These are phyloP conservation scores for Malurus cyaneus DNA, from an alignment of 2,113 vertebrate species.

Conservation along the genomic window DNA sequence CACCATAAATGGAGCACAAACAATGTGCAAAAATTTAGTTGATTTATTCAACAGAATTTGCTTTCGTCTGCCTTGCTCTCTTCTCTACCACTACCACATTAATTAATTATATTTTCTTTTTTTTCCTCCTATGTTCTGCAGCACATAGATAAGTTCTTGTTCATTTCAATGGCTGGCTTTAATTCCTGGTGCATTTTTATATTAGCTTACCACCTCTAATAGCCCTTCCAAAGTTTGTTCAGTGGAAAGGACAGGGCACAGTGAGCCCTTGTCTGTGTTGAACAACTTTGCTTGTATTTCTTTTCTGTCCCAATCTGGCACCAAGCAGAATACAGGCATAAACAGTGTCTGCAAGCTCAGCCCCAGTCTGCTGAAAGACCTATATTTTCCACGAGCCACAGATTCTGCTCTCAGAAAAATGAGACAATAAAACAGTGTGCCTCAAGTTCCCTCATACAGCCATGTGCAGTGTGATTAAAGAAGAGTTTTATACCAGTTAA, in stretches of 20 bases:
- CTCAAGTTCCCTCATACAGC: not conserved
- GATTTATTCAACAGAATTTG: not conserved
- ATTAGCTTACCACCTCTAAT: conserved; percentile 16
- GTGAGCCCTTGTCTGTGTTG: conserved; percentile 48
- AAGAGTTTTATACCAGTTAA: not conserved
- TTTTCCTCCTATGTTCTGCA: not conserved
- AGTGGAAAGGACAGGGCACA: conserved; percentile 44
- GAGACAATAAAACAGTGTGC: not conserved
- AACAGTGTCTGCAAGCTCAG: not conserved
- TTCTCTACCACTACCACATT: not conserved
- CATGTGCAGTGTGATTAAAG: not conserved
- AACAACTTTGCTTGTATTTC: conserved; percentile 39
- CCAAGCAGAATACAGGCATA: not conserved
- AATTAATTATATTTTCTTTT: not conserved
- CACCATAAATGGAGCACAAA: not conserved
- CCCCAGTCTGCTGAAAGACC: not conserved
- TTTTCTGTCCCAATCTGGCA: conserved; percentile 26
- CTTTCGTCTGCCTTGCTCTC: not conserved
- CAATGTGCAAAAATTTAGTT: not conserved
- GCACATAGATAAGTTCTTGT: not conserved
- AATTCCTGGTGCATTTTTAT: not conserved
- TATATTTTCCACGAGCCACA: not conserved
- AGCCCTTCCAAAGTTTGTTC: conserved; percentile 32
- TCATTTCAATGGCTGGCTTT: conserved; percentile 6
- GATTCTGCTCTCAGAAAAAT: not conserved